Evolutionary conservation across 2,797 vertebrate genomes (phyloP).

Genomic region (Lindbergichthys nudifrons): DNA sequence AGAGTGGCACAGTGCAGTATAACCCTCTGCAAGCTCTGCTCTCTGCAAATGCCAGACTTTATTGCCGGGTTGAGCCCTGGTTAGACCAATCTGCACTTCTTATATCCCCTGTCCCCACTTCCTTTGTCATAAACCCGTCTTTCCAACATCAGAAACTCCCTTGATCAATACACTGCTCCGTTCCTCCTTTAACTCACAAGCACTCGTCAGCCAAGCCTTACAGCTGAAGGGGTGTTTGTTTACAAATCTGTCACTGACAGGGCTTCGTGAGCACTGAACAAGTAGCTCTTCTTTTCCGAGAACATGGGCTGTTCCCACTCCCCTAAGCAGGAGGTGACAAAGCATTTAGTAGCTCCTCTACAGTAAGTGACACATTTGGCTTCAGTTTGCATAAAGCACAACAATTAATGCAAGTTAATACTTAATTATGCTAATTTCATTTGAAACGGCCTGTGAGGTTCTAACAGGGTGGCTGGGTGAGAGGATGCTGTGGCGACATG

Average conservation of each 20-base stretch:
- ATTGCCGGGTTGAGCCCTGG: conserved; percentile 75
- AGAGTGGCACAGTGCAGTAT: conserved; percentile 46
- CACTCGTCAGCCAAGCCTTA: conserved; percentile 21
- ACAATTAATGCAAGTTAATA: conserved; percentile 99
- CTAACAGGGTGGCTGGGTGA: conserved; percentile 90
- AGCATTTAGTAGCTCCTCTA: conserved; percentile 89
- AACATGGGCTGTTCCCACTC: conserved; percentile 80
- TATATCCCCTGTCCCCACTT: conserved; percentile 45
- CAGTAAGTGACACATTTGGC: conserved; percentile 92
- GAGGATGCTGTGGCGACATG: conserved; percentile 84
- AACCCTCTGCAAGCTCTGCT: conserved; percentile 57
- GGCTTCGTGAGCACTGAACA: conserved; percentile 16
- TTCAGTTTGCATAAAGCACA: conserved; percentile 95
- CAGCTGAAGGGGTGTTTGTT: conserved; percentile 49
- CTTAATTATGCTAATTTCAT: conserved; percentile 98
- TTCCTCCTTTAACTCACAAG: conserved; percentile 38
- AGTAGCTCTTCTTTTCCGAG: conserved; percentile 65
- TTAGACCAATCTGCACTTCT: conserved; percentile 74
- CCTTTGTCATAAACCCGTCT: conserved; percentile 63
- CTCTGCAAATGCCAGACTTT: conserved; percentile 84
- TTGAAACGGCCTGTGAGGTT: conserved; percentile 92
- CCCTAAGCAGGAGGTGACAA: conserved; percentile 93
- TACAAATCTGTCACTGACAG: conserved; percentile 35
- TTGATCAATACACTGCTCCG: conserved; percentile 52
- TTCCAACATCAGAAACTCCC: conserved; percentile 60